phyloP scores from a whole-genome alignment of 2,113 vertebrate species.

The Varanus salvator region DNA sequence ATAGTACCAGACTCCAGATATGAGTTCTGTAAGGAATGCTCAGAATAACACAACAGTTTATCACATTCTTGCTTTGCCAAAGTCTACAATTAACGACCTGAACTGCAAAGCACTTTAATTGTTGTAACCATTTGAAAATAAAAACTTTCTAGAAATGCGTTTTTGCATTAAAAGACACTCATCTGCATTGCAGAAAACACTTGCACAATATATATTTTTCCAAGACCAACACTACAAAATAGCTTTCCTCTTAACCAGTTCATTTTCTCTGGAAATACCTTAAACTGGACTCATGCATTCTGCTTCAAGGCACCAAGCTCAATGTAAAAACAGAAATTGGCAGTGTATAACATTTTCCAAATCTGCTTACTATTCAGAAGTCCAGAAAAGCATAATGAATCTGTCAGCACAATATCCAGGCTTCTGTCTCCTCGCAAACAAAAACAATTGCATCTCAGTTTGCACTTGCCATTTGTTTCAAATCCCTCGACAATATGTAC shows the following conservation, averaged over 20 bases:
- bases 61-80: background rate
- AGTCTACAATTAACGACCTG: background rate
- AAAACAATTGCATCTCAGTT: background rate
- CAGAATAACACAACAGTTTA: background rate
- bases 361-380: constrained; percentile 12
- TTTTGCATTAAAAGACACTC: background rate
- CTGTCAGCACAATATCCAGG: constrained; percentile 4
- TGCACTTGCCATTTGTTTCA: background rate
- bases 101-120: background rate
- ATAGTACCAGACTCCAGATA: background rate
- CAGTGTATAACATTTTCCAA: background rate
- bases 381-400: background rate
- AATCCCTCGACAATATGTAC: background rate
- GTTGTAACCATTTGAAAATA: background rate
- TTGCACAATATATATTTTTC: background rate
- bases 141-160: background rate
- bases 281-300: background rate
- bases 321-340: background rate
- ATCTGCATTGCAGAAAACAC: background rate
- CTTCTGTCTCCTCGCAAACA: constrained; percentile 1
- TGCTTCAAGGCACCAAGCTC: constrained; percentile 8
- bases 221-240: background rate
- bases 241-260: background rate
- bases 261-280: background rate
- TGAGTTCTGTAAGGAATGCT: background rate